phyloP scores from a whole-genome alignment of 2,888 invertebrate genomes.

The Diarsia rubi region DNA sequence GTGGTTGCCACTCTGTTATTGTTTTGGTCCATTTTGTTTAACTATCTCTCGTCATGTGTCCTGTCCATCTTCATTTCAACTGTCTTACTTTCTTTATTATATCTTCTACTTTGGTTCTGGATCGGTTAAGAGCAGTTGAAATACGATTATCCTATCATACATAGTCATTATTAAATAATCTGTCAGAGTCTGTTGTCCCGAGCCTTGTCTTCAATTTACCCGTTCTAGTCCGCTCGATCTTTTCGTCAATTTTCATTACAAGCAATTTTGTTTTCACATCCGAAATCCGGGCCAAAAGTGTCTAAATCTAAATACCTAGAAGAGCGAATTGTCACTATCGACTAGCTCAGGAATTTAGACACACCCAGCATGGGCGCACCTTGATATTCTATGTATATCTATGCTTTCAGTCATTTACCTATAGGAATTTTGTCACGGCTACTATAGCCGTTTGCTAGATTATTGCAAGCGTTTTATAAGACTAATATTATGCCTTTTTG shows the following conservation, averaged over 20 bases:
- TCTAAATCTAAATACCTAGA: background rate
- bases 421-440: constrained; percentile 6
- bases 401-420: constrained; percentile 27
- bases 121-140: too few relatives aligned
- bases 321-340: constrained; percentile 33
- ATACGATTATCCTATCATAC: too few relatives aligned
- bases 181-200: too few relatives aligned
- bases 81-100: too few relatives aligned
- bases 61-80: too few relatives aligned
- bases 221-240: background rate
- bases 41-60: too few relatives aligned
- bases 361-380: constrained; percentile 33
- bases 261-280: background rate
- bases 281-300: constrained; percentile 14
- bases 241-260: background rate
- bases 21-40: too few relatives aligned
- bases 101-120: too few relatives aligned
- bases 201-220: background rate
- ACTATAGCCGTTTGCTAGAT: constrained; percentile 21
- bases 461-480: constrained; percentile 22
- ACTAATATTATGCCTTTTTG: background rate
- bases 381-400: constrained; percentile 38
- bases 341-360: constrained; percentile 42
- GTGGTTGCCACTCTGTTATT: too few relatives aligned
- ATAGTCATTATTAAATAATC: too few relatives aligned